Evolutionary conservation across 2,797 vertebrate species (phyloP), one percentile per base, ranked within the genome.

Genomic region (Coracias cyanogaster): DNA sequence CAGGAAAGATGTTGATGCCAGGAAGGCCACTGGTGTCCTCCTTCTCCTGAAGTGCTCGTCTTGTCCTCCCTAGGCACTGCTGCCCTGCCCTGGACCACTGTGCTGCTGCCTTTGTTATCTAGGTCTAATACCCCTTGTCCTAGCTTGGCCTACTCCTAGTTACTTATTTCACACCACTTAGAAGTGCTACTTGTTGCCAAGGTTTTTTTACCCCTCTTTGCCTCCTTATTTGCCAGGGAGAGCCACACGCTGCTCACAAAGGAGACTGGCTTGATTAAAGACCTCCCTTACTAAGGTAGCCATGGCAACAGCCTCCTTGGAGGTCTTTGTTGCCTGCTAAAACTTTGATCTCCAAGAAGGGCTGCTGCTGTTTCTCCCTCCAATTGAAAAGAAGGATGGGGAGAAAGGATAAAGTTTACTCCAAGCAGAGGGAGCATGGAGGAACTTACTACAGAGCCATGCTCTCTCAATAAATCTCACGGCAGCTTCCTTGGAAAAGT

Each of bases 281-380:
- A 92, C 97, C 96, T 97, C 85, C 46, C 87, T 97, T 98, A 97
- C 94, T 93, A 86, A 91, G 51, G 98, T 96, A 98, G 97, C 98
- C 98, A 98, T 99, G 97, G 98, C 96, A 98, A 99, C 98, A 91
- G 95, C 95, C 93, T 97, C 97, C 97, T 97, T 57, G 96, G 96
- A 96, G 96, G 97, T 97, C 97, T 98, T 98, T 98, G 97, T 98
- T 97, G 98, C 97, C 97, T 97, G 96, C 97, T 98, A 97, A 98
- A 98, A 97, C 98, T 98, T 98, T 98, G 98, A 98, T 98, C 98
- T 98, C 96, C 88, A 54, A 90, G 94, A 97, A 96, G 76, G 76
- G 80, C 96, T 95, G 95, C 95, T 96, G 95, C 96, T 95, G 87
- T 96, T 97, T 97, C 78, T 88, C 83, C 39, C 11, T 80, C 71